Evolutionary conservation across 2,113 vertebrate genomes (phyloP), one percentile per base, ranked within the genome.

Genomic region (Callionymus lyra): DNA sequence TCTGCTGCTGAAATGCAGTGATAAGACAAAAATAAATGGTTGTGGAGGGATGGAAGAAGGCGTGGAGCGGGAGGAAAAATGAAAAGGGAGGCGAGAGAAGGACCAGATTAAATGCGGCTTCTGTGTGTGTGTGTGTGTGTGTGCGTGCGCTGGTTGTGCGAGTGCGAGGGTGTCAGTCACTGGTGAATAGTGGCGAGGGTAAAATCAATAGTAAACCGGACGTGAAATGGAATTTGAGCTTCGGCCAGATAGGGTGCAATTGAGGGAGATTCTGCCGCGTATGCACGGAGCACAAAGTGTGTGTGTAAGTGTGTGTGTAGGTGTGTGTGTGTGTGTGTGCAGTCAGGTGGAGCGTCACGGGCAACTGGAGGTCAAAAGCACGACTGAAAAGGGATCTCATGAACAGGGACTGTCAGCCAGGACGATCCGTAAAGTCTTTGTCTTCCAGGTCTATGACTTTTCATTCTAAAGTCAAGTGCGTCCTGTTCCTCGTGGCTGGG

Each of bases 121-220:
- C 45, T 50, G 39, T 57, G 37, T 49, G 17, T 44, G 39, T 38
- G 46, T 33, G 16, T 34, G 18, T 6, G 11, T 16, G 16, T 34
- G 47, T 27, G 46, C 35, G 17, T 10, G 34, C 27, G 50, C 34
- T 32, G 43, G 34, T 52, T 50, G 41, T 19, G 42, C 34, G 5
- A 34, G 44, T 50, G 14, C 15, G 31, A 27, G 47, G 35, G 55
- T 62, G 66, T 58, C 50, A 59, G 63, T 58, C 50, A 59, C 46
- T 63, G 70, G 55, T 66, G 72, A 76, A 76, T 72, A 69, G 72
- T 61, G 65, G 64, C 44, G 31, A 60, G 55, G 64, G 59, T 72
- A 72, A 80, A 78, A 82, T 82, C 77, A 74, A 78, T 82, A 76
- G 70, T 67, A 74, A 80, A 80, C 72, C 47, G 62, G 70, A 80